Evolutionary conservation across 2,888 invertebrate genomes (phyloP).

Genomic region (Luperina testacea): DNA sequence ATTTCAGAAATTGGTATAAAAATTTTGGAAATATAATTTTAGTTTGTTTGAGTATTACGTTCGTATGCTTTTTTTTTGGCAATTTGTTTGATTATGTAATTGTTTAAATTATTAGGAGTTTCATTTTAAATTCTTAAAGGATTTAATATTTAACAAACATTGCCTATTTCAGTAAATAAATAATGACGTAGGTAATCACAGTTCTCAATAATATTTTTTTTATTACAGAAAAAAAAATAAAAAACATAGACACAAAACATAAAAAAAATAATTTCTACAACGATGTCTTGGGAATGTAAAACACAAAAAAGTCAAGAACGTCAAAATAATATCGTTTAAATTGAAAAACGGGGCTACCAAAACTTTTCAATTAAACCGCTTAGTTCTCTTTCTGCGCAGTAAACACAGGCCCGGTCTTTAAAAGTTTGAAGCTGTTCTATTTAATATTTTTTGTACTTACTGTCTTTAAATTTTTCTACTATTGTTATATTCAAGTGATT

Average conservation of each 20-base stretch:
- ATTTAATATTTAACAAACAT: not conserved
- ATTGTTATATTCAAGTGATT: not conserved
- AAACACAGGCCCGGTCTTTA: not conserved
- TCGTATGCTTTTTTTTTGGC: not conserved
- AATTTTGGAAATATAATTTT: not conserved
- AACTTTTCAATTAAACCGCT: conserved; percentile 24
- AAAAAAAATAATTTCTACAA: not conserved
- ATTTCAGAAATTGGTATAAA: not conserved
- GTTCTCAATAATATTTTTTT: not conserved
- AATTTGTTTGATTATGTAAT: not conserved
- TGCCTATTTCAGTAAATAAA: not conserved
- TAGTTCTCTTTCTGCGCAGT: conserved; percentile 16
- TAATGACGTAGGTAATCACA: not conserved
- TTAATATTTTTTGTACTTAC: conserved; percentile 7
- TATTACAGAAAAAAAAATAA: too few species aligned
- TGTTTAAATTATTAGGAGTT: not conserved
- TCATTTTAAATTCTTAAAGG: not conserved
- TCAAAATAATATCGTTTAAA: not conserved
- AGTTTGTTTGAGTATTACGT: not conserved
- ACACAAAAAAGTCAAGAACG: not conserved
- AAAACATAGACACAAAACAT: not conserved
- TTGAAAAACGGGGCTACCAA: not conserved
- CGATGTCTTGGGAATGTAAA: not conserved
- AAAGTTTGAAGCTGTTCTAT: conserved; percentile 17
- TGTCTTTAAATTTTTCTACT: not conserved